These are phyloP conservation scores for Bombus sylvicola DNA, from an alignment of 1,140 invertebrate species.

Conservation along the genomic window DNA sequence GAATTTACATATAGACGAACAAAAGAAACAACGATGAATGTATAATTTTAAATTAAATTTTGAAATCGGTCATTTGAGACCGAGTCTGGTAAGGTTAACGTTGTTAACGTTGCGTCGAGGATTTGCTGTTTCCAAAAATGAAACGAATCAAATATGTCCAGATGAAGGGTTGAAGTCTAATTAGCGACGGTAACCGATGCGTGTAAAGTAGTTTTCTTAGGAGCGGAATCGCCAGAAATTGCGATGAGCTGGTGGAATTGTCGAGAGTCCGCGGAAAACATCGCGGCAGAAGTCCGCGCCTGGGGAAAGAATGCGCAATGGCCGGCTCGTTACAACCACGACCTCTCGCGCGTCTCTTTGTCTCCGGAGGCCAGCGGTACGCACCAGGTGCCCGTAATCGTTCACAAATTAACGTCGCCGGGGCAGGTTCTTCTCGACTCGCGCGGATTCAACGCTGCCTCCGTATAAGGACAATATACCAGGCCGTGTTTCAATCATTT, in stretches of 20 bases:
- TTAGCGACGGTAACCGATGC: not conserved
- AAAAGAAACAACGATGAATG: too few relatives aligned
- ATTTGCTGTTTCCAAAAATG: too few relatives aligned
- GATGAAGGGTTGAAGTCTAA: not conserved
- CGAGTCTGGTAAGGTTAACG: too few relatives aligned
- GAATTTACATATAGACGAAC: too few relatives aligned
- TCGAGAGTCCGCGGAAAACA: slow-evolving; percentile 49
- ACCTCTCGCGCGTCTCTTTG: slow-evolving; percentile 67
- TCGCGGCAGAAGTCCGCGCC: slow-evolving; percentile 36
- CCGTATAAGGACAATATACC: slow-evolving; percentile 76
- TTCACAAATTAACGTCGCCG: slow-evolving; percentile 80
- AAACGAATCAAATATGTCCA: too few relatives aligned
- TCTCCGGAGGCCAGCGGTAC: slow-evolving; percentile 49
- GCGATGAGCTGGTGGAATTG: slow-evolving; percentile 21
- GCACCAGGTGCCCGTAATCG: slow-evolving; percentile 80
- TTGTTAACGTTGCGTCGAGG: too few relatives aligned
- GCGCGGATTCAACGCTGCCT: slow-evolving; percentile 69
- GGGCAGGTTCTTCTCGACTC: slow-evolving; percentile 75
- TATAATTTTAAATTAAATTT: too few relatives aligned
- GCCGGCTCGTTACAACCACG: slow-evolving; percentile 63
- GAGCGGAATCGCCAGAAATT: slow-evolving; percentile 17
- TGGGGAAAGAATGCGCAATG: slow-evolving; percentile 73
- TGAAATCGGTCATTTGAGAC: too few relatives aligned
- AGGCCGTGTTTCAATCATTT: slow-evolving; percentile 71
- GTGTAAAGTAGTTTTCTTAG: not conserved